Evolutionary conservation across 2,797 vertebrate genomes (phyloP).

Genomic region (Morelia viridis): DNA sequence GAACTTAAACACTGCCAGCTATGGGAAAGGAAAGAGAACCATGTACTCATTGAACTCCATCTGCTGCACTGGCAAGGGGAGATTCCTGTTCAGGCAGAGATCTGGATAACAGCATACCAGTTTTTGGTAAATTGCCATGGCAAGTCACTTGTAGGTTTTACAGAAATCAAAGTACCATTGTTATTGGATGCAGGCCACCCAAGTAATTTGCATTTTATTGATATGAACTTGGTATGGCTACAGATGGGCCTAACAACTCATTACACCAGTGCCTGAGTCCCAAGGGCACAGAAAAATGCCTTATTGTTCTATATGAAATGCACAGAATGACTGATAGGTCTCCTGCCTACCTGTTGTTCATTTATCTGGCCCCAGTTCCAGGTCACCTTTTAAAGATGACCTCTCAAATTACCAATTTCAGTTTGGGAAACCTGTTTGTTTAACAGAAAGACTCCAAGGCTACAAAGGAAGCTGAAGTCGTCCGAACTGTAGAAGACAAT

Average conservation of each 20-base stretch:
- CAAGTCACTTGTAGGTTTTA: background rate
- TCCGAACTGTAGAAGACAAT: background rate
- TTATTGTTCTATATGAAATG: background rate
- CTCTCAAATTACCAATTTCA: background rate
- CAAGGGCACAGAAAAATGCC: background rate
- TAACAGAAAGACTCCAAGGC: background rate
- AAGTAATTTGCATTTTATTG: background rate
- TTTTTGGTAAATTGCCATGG: background rate
- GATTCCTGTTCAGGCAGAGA: background rate
- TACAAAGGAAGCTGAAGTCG: background rate
- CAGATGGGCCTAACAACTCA: background rate
- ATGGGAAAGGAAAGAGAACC: background rate
- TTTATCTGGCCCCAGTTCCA: background rate
- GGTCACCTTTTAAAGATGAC: background rate
- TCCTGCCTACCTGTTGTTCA: background rate
- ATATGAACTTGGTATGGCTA: background rate
- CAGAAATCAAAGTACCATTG: background rate
- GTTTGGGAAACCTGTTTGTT: background rate
- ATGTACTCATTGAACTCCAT: conserved; percentile 10
- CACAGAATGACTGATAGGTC: background rate
- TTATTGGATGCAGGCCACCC: background rate
- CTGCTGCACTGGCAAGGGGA: conserved; percentile 3
- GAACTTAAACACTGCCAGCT: background rate
- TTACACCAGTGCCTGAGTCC: background rate
- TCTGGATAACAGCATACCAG: conserved; percentile 17